Conservation (phyloP, 2,113 vertebrate genomes). For the Dascyllus trimaculatus region DNA sequence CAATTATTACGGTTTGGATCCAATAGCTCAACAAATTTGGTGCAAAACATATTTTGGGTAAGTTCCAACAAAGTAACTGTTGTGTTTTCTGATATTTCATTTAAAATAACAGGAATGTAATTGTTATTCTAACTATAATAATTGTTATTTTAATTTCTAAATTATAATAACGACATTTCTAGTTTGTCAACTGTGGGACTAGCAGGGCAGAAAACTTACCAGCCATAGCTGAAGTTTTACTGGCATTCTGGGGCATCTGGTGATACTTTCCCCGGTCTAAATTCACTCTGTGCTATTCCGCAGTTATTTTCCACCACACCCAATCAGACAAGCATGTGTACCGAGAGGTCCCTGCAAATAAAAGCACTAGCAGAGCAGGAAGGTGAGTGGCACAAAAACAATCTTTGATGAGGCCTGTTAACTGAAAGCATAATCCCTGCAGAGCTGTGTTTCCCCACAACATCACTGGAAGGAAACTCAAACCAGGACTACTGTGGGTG, state of each 20-base stretch:
- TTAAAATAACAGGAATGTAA: too few relatives aligned
- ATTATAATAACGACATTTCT: too few relatives aligned
- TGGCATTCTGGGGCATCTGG: slow-evolving; percentile 17
- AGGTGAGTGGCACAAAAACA: slow-evolving; percentile 56
- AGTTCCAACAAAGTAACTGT: too few relatives aligned
- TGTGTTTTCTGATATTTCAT: too few relatives aligned
- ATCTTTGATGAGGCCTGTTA: slow-evolving; percentile 43
- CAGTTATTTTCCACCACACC: slow-evolving; percentile 48
- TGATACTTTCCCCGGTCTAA: slow-evolving; percentile 4
- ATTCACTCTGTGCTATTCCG: slow-evolving; percentile 1
- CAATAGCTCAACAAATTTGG: too few relatives aligned
- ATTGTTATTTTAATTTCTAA: neutral
- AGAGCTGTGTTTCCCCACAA: slow-evolving; percentile 38
- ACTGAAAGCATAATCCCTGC: slow-evolving; percentile 54
- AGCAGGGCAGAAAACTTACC: neutral
- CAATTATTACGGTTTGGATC: too few relatives aligned
- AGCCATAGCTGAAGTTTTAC: neutral
- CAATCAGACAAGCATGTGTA: slow-evolving; percentile 32
- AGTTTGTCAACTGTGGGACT: neutral
- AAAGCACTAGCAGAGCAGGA: slow-evolving; percentile 30
- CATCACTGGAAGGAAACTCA: slow-evolving; percentile 55
- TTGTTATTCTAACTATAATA: neutral
- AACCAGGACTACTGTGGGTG: slow-evolving; percentile 77
- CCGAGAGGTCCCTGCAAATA: slow-evolving; percentile 39
- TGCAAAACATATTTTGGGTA: too few relatives aligned